Evolutionary conservation across 1,140 invertebrate genomes (phyloP), one percentile per base, ranked within the genome.

Genomic region (Papilio polytes): DNA sequence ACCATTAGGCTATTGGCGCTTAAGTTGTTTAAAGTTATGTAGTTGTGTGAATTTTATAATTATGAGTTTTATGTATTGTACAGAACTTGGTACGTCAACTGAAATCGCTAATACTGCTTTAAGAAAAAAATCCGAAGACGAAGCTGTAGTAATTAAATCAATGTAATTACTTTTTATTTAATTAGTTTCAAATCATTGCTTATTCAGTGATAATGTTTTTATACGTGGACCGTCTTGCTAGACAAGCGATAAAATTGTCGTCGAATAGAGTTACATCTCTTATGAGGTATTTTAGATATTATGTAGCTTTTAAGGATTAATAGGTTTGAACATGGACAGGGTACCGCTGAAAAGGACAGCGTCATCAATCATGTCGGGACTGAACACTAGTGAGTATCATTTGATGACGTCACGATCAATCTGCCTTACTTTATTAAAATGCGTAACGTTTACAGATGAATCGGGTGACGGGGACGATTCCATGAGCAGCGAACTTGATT

Each of bases 31-130:
- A 26, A 26, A 26, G 26, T 26, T 26, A 26, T 26, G 26, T 10
- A 13, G 0, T 48, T 48, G 46, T 10, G 12, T 48, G 18, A 73
- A 74, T 7, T 12, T n/a, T 46, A 10, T 22, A n/a, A 74, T 26
- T 51, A 13, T 3, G 36, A 41, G 18, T 46, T 48, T 74, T 13
- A 53, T 48, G 36, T 0, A 41, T 26, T 15, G 59, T 80, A 74
- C 48, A 89, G 91, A 91, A 41, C 85, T 93, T 1, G 91, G 91
- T 3, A 83, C 86, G 0, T 93, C 91, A 1, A 89, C 88, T 1
- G 91, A 93, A 74, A 93, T 93, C 44, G 91, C 90, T 13, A 89
- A 89, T 41, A 88, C 91, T 84, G 86, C 88, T 9, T 80, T 93
- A 36, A 87, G 90, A 53, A 88, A 87, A 26, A 85, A 84, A 7